Base-by-base conservation (phyloP, 2,797 vertebrate species). In the Sitta carolinensis region DNA sequence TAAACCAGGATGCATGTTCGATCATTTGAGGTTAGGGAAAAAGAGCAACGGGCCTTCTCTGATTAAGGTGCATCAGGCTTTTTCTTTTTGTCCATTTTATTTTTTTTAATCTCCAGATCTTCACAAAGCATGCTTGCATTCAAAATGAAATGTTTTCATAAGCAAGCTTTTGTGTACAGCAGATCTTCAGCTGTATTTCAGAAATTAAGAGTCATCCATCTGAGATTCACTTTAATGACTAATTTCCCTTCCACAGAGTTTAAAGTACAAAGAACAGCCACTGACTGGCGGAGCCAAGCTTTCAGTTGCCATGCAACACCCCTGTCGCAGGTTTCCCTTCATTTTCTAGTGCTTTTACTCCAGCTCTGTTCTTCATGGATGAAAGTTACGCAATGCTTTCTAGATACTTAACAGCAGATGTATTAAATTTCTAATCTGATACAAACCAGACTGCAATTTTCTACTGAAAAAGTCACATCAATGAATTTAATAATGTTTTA, bases 221-320 rank as follows among this genome's bases (percentile, higher is more conserved):
- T 94, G 79, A 89, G 76, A 93, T 83, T 69, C 16, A 11, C 81
- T 95, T 93, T 96, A 96, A 97, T 97, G 94, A 96, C 93, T 94
- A 45, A 93, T 94, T 96, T 96, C 93, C 77, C 87, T 93, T 87
- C 90, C 70, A 57, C 52, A 66, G 92, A 89, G 68, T 66, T 93
- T 93, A 91, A 89, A 92, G 86, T 90, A 96, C 83, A 79, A 95
- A 97, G 94, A 94, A 78, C 87, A 91, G 70, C 67, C 86, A 84
- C 51, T 25, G 63, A 70, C 66, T 78, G 90, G 81, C 66, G 92
- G 72, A 95, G 88, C 95, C 86, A 94, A 96, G 93, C 84, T 96
- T 96, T 89, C 82, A 55, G 98, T 98, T 98, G 97, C 97, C 97
- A 98, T 88, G 98, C 97, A 98, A 97, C 97, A 73, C 90, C 58